Evolutionary conservation across 2,888 invertebrate species (phyloP).

Genomic region (Neria commutata): DNA sequence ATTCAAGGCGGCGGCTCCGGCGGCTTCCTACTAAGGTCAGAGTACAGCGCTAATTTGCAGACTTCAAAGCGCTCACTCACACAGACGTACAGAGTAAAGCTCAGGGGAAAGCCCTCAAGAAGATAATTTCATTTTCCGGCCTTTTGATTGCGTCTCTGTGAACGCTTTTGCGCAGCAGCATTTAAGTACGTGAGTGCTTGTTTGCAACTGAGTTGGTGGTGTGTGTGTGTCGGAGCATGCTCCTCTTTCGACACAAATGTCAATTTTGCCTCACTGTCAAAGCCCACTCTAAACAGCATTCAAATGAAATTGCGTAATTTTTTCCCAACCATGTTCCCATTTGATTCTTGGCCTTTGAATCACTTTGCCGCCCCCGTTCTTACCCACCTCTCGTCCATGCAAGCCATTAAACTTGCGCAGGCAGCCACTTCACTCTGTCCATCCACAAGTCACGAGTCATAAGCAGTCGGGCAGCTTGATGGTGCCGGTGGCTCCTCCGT

Average conservation of each 20-base stretch:
- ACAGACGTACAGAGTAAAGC: no score
- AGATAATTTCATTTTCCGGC: not conserved
- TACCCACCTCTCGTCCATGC: not conserved
- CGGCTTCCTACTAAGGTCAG: not conserved
- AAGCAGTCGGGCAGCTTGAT: slow-evolving; percentile 25
- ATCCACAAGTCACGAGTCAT: not conserved
- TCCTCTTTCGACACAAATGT: not conserved
- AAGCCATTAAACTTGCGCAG: no score
- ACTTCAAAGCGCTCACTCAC: no score
- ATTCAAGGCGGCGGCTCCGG: not conserved
- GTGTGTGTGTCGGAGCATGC: not conserved
- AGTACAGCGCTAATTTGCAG: not conserved
- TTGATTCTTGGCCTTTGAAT: no score
- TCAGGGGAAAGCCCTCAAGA: not conserved
- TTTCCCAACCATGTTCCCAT: no score
- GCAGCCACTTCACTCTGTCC: not conserved
- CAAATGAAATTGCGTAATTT: no score
- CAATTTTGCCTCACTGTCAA: no score
- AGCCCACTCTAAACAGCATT: no score
- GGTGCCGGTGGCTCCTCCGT: slow-evolving; percentile 34
- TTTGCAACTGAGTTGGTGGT: slow-evolving; percentile 13
- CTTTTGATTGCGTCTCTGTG: not conserved
- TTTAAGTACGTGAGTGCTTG: not conserved
- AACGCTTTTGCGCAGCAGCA: not conserved
- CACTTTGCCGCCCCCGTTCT: not conserved